Conservation (phyloP, 2,797 vertebrate species). For the Psittacula echo region DNA sequence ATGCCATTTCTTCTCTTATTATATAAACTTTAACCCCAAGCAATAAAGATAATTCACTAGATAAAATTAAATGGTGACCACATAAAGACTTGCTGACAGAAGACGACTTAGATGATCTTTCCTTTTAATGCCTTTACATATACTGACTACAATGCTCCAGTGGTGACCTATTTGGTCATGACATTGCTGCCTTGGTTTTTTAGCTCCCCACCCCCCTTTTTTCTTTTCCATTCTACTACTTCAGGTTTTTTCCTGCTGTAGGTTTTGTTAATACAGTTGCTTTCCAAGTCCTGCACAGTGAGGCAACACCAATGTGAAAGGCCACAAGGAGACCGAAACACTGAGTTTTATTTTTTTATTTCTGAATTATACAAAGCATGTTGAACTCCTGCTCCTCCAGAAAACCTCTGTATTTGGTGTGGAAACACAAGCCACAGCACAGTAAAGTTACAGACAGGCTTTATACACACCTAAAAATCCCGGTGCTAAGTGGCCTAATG, state of each 20-base stretch:
- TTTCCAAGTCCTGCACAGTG: neutral
- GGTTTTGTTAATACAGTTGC: neutral
- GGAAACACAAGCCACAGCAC: neutral
- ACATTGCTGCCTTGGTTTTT: neutral
- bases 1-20: neutral
- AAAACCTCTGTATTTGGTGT: conserved; percentile 48
- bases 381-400: neutral
- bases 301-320: neutral
- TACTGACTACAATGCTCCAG: neutral
- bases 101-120: neutral
- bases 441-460: neutral
- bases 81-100: neutral
- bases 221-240: neutral
- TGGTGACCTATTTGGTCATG: neutral
- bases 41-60: neutral
- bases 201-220: neutral
- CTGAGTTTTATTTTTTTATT: neutral
- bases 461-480: conserved; percentile 12
- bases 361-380: neutral
- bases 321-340: neutral
- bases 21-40: neutral
- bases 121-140: neutral
- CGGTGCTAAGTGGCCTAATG: neutral
- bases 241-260: neutral
- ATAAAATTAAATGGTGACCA: neutral